Evolutionary conservation across 2,113 vertebrate genomes (phyloP), one percentile per base, ranked within the genome.

Genomic region (Noturus placidus): DNA sequence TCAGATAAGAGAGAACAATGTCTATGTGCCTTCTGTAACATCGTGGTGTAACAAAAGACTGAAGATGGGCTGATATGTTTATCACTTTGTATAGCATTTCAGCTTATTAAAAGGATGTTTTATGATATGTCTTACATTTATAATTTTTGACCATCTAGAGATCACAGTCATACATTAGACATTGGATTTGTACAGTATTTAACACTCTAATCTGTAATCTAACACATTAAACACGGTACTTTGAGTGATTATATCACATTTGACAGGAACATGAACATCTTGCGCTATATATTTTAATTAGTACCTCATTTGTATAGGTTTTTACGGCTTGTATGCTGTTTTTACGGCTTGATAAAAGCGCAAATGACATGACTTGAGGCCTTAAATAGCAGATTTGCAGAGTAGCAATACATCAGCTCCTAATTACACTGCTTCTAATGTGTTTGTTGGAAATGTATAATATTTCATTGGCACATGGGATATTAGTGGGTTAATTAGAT

Each of bases 371-470:
- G 85, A 93, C 92, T 91, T 93, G 89, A 91, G 81, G 82, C 80
- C 89, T 88, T 72, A 54, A 88, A 78, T 82, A 50, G 70, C n/a
- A 52, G 61, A 85, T 86, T 79, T 72, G 25, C 67, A 33, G 67
- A 78, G 19, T 78, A 67, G 78, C 86, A 56, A 88, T 93, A 88
- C 87, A 92, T 93, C 91, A 94, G 76, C 54, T 92, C 90, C 78
- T 92, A 93, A 94, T 93, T 93, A 92, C 92, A 88, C 80, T 59
- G 87, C 67, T 67, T 91, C 83, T 93, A 91, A 93, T 92, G 92
- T 89, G 87, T 91, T 93, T 93, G 90, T 33, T 72, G 85, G 13
- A 89, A 91, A 93, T 93, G 88, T 91, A 90, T 88, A 87, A 57
- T 91, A 83, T 91, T 91, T 91, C 87, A 90, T 90, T 86, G 88